Conservation (phyloP, 1,140 invertebrate species). For the Epicauta chinensis region DNA sequence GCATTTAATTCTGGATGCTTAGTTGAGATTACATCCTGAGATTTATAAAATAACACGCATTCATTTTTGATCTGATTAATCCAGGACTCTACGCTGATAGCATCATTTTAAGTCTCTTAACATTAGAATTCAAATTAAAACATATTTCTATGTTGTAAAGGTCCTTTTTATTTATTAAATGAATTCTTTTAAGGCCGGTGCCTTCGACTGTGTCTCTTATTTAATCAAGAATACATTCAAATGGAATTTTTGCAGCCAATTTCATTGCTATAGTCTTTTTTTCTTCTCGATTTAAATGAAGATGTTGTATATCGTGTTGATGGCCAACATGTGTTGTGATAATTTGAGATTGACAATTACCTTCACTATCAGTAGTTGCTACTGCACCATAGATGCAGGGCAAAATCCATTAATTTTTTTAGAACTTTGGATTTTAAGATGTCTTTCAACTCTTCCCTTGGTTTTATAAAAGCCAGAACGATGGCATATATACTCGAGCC, state of each 20-base stretch:
- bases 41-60: slow-evolving; percentile 19
- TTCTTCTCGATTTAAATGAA: slow-evolving; percentile 4
- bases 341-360: not conserved
- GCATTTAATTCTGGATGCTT: slow-evolving; percentile 13
- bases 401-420: slow-evolving; percentile 8
- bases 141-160: slow-evolving; percentile 15
- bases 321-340: slow-evolving; percentile 8
- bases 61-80: slow-evolving; percentile 9
- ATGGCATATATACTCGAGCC: not conserved
- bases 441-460: not conserved
- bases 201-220: slow-evolving; percentile 4
- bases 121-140: slow-evolving; percentile 7
- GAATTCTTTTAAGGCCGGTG: slow-evolving; percentile 10
- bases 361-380: not conserved
- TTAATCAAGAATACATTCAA: slow-evolving; percentile 20
- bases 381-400: not conserved
- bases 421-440: slow-evolving; percentile 7
- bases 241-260: slow-evolving; percentile 21
- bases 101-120: slow-evolving; percentile 15
- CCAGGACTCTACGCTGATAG: slow-evolving; percentile 12
- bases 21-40: not conserved
- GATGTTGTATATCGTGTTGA: slow-evolving; percentile 3
- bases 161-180: slow-evolving; percentile 19
- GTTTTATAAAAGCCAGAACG: not conserved
- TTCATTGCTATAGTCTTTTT: slow-evolving; percentile 16